Evolutionary conservation across 2,113 vertebrate genomes (phyloP).

Genomic region (Eulacestoma nigropectus): DNA sequence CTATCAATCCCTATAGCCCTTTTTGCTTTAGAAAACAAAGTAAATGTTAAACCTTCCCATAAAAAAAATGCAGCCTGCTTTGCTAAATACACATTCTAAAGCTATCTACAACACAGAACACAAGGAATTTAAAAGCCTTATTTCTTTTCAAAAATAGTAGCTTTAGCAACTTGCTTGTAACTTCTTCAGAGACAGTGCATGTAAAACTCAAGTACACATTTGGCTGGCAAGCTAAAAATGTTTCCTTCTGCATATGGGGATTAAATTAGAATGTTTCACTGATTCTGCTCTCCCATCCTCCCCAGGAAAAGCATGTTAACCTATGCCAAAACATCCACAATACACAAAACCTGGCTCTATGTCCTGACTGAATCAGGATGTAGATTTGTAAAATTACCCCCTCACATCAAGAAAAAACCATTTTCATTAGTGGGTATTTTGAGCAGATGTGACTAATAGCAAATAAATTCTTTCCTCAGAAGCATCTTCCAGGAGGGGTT

Average conservation of each 20-base stretch:
- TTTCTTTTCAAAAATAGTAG: not conserved
- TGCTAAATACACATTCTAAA: not conserved
- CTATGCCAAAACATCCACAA: not conserved
- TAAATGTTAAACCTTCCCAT: not conserved
- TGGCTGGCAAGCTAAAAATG: not conserved
- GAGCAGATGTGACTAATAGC: not conserved
- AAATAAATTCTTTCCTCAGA: not conserved
- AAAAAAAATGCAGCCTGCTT: not conserved
- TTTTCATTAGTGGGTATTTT: not conserved
- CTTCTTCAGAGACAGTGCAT: not conserved
- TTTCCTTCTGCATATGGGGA: not conserved
- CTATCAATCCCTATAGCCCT: not conserved
- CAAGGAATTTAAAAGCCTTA: not conserved
- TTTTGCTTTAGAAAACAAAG: not conserved
- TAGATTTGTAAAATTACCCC: not conserved
- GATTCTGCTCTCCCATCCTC: not conserved
- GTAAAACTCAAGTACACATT: not conserved
- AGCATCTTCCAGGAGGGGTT: not conserved
- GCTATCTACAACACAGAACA: not conserved
- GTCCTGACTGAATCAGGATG: not conserved
- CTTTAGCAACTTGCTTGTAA: not conserved
- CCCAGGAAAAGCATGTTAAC: not conserved
- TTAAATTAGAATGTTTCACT: not conserved
- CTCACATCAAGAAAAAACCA: not conserved
- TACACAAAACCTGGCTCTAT: not conserved